A percentile compares a stretch with the other conserved stretches of the same genome.
Conservation (phyloP, 1,140 invertebrate genomes). For the Drosophila sucinea region DNA sequence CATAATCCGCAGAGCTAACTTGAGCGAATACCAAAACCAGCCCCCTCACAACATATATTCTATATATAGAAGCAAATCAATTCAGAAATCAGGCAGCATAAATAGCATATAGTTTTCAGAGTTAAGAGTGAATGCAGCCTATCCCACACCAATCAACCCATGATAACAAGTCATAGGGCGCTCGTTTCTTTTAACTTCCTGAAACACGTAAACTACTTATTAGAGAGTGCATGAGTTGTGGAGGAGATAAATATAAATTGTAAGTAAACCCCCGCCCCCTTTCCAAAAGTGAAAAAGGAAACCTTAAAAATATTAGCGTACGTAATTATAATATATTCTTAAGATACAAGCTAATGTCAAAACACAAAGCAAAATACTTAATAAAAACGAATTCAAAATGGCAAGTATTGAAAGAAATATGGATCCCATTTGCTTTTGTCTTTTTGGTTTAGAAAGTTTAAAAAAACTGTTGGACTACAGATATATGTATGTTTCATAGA, state of each 20-base stretch:
- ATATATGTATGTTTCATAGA: constrained; percentile 1
- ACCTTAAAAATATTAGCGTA: constrained; percentile 48
- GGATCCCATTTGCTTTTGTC: neutral
- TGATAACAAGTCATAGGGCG: constrained; percentile 19
- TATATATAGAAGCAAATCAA: constrained; percentile 33
- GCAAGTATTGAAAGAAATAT: constrained; percentile 49
- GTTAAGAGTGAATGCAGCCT: neutral
- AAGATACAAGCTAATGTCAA: constrained; percentile 66
- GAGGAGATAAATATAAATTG: constrained; percentile 10
- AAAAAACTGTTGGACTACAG: no score
- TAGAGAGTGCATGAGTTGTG: constrained; percentile 33
- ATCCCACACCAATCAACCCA: neutral
- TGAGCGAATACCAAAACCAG: constrained; percentile 13
- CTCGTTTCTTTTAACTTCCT: constrained; percentile 21
- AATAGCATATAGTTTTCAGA: constrained; percentile 28
- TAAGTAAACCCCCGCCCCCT: constrained; percentile 17
- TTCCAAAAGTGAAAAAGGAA: constrained; percentile 43
- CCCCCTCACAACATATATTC: constrained; percentile 28
- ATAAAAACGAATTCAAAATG: constrained; percentile 75
- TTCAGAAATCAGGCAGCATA: constrained; percentile 44
- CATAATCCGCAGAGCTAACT: constrained; percentile 14
- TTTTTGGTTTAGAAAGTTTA: neutral
- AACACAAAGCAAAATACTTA: constrained; percentile 49
- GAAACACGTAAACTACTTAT: constrained; percentile 13
- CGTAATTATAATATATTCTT: constrained; percentile 49